Evolutionary conservation across 2,888 invertebrate genomes (phyloP).

Genomic region (Phorcus lineatus): DNA sequence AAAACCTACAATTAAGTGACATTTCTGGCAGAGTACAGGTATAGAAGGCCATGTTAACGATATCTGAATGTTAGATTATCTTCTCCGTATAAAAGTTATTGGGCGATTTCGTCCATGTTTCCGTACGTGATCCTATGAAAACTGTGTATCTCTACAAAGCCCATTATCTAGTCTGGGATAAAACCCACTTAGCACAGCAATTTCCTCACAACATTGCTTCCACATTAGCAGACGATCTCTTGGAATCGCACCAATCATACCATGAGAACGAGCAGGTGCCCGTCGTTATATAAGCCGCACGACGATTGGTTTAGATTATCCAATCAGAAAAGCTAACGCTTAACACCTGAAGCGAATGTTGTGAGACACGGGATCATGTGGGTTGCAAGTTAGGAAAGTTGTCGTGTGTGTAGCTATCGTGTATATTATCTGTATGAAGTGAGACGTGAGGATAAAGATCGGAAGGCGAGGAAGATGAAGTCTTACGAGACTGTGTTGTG

Average conservation of each 20-base stretch:
- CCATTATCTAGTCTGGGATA: background rate
- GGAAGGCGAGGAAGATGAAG: background rate
- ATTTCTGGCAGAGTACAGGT: too few species aligned
- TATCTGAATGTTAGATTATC: too few species aligned
- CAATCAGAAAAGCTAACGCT: constrained; percentile 19
- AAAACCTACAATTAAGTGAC: too few species aligned
- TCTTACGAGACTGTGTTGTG: background rate
- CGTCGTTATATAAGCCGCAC: background rate
- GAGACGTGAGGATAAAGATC: background rate
- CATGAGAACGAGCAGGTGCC: background rate
- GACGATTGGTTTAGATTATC: constrained; percentile 6
- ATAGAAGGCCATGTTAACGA: too few species aligned
- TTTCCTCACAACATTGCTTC: background rate
- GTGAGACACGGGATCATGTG: background rate
- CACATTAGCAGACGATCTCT: background rate
- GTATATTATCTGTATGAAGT: too few species aligned
- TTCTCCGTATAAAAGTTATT: too few species aligned
- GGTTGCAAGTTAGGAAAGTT: constrained; percentile 6
- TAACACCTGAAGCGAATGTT: background rate
- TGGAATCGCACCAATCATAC: background rate
- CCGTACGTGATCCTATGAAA: too few species aligned
- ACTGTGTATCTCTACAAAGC: too few species aligned
- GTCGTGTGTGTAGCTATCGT: background rate
- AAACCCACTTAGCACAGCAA: background rate
- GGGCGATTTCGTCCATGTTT: too few species aligned